Evolutionary conservation across 1,140 invertebrate genomes (phyloP), one percentile per base, ranked within the genome.

Genomic region (Drosophila equinoxialis): DNA sequence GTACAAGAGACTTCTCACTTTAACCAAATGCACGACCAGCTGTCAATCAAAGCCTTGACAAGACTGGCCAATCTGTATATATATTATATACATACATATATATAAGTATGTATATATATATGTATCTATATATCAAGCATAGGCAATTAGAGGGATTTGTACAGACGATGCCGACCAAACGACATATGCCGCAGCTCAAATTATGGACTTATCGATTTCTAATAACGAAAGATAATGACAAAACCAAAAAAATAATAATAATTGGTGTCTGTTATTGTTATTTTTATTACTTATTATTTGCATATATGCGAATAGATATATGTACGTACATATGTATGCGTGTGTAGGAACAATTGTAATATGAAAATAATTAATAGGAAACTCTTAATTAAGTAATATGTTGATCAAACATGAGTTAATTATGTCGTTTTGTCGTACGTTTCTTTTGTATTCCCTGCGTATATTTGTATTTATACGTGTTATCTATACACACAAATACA

Each of bases 321-420:
- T 2, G 8, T 64, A 2, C 6, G 57, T 68, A 20, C 59, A 54
- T 55, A 13, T 39, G 30, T 54, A 17, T 73, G 68, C 42, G 39
- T 35, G 58, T n/a, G 45, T 7, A 14, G 57, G 42, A 64, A 58
- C 42, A 57, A 63, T 66, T 82, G 74, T 87, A 81, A 89, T 87
- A 74, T 80, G 80, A 71, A 87, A 89, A 84, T 87, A 87, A 87
- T 87, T 87, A 87, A 87, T 83, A 77, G 77, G 66, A 81, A 89
- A 87, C 71, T 84, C 80, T 87, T 87, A 87, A 87, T 87, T 89
- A 89, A 51, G 45, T 51, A 23, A 89, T 80, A 87, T 83, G 80
- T 87, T 87, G 80, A 87, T 87, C 84, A 87, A 87, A 89, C 80
- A 87, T 75, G 80, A 83, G 71, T 84, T 83, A 80, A 87, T 84